Conservation (phyloP, 2,888 invertebrate species). For the Gastracanthus pulcherrimus region DNA sequence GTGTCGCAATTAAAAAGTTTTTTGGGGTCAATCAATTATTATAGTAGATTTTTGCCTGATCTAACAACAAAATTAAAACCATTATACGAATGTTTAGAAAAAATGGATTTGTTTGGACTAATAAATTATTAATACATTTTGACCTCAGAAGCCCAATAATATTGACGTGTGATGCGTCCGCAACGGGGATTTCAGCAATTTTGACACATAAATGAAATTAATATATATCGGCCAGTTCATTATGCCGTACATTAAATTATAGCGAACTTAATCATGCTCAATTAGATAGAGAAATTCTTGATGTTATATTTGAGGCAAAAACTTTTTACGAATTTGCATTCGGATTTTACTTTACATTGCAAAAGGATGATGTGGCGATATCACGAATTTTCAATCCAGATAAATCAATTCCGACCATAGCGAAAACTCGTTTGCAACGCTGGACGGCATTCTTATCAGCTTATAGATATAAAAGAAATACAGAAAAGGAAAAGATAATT, state of each 20-base stretch:
- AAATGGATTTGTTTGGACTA: slow-evolving; percentile 10
- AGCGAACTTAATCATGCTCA: slow-evolving; percentile 69
- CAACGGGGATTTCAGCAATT: no score
- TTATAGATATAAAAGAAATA: no score
- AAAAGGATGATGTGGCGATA: slow-evolving; percentile 61
- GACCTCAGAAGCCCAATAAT: slow-evolving; percentile 44
- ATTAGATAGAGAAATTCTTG: slow-evolving; percentile 62
- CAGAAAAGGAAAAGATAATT: no score
- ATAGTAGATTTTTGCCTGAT: slow-evolving; percentile 30
- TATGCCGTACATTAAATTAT: no score
- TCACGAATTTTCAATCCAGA: slow-evolving; percentile 60
- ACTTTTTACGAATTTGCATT: slow-evolving; percentile 75
- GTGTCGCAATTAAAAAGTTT: slow-evolving; percentile 34
- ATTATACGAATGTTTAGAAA: slow-evolving; percentile 25
- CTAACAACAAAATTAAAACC: slow-evolving; percentile 10
- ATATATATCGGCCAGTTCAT: no score
- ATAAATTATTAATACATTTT: neutral
- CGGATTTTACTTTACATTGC: slow-evolving; percentile 64
- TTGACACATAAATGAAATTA: no score
- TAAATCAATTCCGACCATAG: slow-evolving; percentile 53
- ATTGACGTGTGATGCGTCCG: slow-evolving; percentile 57
- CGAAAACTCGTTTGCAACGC: slow-evolving; percentile 34
- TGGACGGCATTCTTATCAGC: slow-evolving; percentile 39
- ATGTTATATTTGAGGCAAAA: slow-evolving; percentile 71
- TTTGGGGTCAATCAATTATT: slow-evolving; percentile 22